phyloP scores from a whole-genome alignment of 1,140 invertebrate species.

The Macrotrachela quadricornifera region DNA sequence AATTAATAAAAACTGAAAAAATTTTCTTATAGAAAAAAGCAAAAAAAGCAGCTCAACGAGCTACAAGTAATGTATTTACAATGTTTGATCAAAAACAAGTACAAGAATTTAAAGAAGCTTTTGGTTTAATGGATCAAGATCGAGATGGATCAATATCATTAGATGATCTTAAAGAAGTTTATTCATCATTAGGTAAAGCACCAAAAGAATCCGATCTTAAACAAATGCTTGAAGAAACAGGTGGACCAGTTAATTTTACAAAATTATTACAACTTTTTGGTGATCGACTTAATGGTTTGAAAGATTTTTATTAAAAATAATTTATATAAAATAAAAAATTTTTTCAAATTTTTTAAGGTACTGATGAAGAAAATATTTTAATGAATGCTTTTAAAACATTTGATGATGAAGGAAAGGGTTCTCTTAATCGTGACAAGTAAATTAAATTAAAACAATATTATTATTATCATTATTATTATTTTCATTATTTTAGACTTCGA shows the following conservation, averaged over 20 bases:
- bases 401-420: slow-evolving; percentile 44
- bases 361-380: slow-evolving; percentile 78
- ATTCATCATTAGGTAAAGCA: slow-evolving; percentile 59
- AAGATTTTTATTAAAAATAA: slow-evolving; percentile 19
- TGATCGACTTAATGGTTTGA: slow-evolving; percentile 43
- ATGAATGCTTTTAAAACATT: slow-evolving; percentile 82
- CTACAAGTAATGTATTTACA: slow-evolving; percentile 26
- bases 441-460: slow-evolving; percentile 10
- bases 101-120: slow-evolving; percentile 75
- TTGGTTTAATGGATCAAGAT: slow-evolving; percentile 92
- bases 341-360: slow-evolving; percentile 28
- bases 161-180: slow-evolving; percentile 77
- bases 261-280: slow-evolving; percentile 75
- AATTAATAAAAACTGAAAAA: neutral
- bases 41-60: slow-evolving; percentile 16
- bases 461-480: neutral
- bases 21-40: slow-evolving; percentile 3
- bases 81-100: slow-evolving; percentile 24
- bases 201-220: slow-evolving; percentile 50
- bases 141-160: slow-evolving; percentile 92
- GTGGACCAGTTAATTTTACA: slow-evolving; percentile 81
- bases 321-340: too few relatives aligned
- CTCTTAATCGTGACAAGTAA: slow-evolving; percentile 32
- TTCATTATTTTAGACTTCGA: neutral
- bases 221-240: slow-evolving; percentile 64